Conservation (phyloP, 2,113 vertebrate genomes). For the Aptenodytes forsteri region DNA sequence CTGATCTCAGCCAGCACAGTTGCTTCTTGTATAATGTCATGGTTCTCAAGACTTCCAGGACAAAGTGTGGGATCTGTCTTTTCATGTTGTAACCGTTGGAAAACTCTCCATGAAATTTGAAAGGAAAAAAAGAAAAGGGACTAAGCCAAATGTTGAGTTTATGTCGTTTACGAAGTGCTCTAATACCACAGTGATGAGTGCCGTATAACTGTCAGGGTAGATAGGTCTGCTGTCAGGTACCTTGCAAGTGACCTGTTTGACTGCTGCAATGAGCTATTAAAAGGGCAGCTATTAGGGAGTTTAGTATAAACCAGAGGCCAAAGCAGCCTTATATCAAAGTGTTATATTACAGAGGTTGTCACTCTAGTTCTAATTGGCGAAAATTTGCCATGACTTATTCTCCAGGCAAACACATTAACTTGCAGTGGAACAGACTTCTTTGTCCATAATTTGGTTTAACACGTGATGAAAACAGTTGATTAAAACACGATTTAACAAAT, state of each 20-base stretch:
- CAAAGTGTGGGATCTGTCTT: background rate
- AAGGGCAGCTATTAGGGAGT: background rate
- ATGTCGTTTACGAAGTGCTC: background rate
- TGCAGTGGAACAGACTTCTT: background rate
- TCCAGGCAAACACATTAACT: background rate
- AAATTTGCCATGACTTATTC: background rate
- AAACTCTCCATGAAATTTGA: background rate
- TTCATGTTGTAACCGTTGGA: accelerated
- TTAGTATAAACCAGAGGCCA: background rate
- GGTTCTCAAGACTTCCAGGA: background rate
- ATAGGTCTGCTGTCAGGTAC: background rate
- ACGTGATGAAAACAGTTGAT: background rate
- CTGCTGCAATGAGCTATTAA: background rate
- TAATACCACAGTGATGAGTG: background rate
- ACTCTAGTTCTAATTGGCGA: background rate
- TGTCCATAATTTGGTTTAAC: background rate
- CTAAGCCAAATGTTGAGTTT: background rate
- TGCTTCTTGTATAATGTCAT: background rate
- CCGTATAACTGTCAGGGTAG: background rate
- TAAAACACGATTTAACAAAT: background rate
- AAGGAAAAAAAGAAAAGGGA: too few species aligned
- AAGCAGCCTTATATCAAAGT: background rate
- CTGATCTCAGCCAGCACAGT: background rate
- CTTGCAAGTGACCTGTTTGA: background rate
- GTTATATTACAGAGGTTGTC: background rate